phyloP scores from a whole-genome alignment of 2,797 vertebrate genomes.

The Alosa sapidissima region DNA sequence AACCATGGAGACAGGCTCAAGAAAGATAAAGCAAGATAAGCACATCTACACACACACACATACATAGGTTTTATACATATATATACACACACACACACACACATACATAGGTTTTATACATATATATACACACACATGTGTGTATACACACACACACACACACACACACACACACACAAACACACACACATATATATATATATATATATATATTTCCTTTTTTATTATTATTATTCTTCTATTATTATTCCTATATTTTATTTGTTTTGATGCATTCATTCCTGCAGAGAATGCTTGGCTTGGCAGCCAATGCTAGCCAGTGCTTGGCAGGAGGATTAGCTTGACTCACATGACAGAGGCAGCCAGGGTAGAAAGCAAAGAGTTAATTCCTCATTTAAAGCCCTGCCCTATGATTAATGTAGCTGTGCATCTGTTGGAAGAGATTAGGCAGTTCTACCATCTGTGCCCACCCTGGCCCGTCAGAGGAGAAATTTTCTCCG shows the following conservation, averaged over 20 bases:
- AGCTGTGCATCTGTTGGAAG: constrained; percentile 69
- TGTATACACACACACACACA: not conserved
- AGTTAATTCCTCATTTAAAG: constrained; percentile 63
- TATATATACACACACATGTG: not conserved
- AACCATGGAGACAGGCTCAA: constrained; percentile 21
- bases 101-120: not conserved
- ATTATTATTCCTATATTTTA: too few species aligned
- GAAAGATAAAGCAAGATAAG: constrained; percentile 18
- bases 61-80: not conserved
- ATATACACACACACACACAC: not conserved
- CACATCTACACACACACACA: not conserved
- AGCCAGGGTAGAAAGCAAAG: constrained; percentile 43
- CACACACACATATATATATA: not conserved
- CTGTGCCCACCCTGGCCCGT: constrained; percentile 55
- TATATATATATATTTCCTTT: not conserved
- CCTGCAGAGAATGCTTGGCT: too few species aligned
- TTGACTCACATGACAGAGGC: constrained; percentile 40
- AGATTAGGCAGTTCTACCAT: constrained; percentile 64
- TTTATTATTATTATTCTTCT: too few species aligned
- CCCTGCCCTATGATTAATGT: constrained; percentile 70
- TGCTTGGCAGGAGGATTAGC: constrained; percentile 8
- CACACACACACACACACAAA: not conserved
- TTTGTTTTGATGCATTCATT: constrained; percentile 9
- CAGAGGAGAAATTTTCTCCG: constrained; percentile 24
- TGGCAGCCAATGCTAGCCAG: not conserved